These are phyloP conservation scores for Oncorhynchus keta DNA, from an alignment of 2,113 vertebrate genomes.

Conservation along the genomic window DNA sequence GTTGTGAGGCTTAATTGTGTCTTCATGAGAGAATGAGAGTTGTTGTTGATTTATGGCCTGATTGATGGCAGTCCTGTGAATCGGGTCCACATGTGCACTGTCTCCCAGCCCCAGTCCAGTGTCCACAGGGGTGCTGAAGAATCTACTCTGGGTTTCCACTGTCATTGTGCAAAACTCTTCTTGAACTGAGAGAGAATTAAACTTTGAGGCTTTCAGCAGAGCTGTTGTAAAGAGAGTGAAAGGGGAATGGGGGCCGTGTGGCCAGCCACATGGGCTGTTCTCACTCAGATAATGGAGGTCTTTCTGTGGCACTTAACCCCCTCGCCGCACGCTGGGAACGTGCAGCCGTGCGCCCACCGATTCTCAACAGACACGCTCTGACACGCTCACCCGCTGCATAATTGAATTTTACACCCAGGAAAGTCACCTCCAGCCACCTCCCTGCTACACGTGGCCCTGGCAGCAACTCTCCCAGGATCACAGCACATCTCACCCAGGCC, in stretches of 20 bases:
- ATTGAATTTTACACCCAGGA: constrained; percentile 76
- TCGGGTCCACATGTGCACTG: constrained; percentile 69
- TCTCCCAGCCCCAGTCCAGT: constrained; percentile 40
- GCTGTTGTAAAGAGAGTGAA: constrained; percentile 59
- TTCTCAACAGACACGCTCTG: constrained; percentile 72
- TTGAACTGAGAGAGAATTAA: constrained; percentile 51
- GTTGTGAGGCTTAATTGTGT: constrained; percentile 59
- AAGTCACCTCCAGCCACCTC: constrained; percentile 48
- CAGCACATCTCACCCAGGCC: constrained; percentile 8
- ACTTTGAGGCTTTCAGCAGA: constrained; percentile 62
- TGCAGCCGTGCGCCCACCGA: constrained; percentile 69
- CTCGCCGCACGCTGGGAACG: constrained; percentile 82
- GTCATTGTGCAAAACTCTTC: constrained; percentile 65
- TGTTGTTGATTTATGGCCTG: constrained; percentile 58
- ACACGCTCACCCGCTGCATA: constrained; percentile 65
- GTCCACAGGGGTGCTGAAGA: constrained; percentile 70
- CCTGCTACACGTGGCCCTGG: constrained; percentile 76
- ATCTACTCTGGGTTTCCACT: constrained; percentile 62
- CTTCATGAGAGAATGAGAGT: constrained; percentile 48
- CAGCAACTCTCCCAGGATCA: constrained; percentile 81
- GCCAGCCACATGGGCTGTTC: constrained; percentile 94
- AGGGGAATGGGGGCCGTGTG: constrained; percentile 59
- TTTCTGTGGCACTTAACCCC: constrained; percentile 91
- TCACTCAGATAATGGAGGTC: constrained; percentile 92
- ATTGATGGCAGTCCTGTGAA: constrained; percentile 64